These are phyloP conservation scores for Corvus cornix DNA, from an alignment of 2,113 vertebrate genomes.

Conservation along the genomic window DNA sequence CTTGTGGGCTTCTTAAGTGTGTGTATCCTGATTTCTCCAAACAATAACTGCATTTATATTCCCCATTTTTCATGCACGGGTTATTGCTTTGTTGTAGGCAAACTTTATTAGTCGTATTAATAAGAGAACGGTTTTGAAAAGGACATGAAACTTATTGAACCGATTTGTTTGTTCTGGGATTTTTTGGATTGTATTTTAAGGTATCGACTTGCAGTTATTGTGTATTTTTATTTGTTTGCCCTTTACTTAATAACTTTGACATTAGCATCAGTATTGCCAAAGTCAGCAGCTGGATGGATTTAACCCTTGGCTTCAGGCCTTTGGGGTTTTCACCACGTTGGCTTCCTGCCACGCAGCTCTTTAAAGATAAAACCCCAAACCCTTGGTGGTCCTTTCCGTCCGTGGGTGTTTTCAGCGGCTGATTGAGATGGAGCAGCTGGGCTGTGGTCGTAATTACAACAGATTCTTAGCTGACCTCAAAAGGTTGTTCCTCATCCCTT, in stretches of 20 bases:
- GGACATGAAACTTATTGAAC: not conserved
- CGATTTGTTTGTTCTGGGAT: not conserved
- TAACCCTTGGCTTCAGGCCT: not conserved
- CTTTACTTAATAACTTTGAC: not conserved
- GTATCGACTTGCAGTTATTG: not conserved
- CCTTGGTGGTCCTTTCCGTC: not conserved
- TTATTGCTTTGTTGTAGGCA: not conserved
- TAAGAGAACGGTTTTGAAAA: not conserved
- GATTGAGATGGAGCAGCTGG: not conserved
- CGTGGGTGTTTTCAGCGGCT: not conserved
- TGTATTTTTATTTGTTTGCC: not conserved
- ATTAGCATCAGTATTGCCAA: not conserved
- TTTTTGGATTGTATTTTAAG: not conserved
- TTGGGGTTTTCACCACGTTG: not conserved
- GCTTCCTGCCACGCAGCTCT: not conserved
- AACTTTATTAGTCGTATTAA: constrained; percentile 6
- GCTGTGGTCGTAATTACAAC: not conserved
- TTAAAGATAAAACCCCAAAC: not conserved
- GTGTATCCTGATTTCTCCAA: not conserved
- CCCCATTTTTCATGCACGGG: not conserved
- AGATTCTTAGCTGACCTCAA: not conserved
- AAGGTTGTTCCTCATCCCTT: not conserved
- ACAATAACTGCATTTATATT: not conserved
- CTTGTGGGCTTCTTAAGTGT: not conserved
- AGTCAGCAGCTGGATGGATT: not conserved